Evolutionary conservation across 2,888 invertebrate species (phyloP), one percentile per base, ranked within the genome.

Genomic region (Oscheius sp.): DNA sequence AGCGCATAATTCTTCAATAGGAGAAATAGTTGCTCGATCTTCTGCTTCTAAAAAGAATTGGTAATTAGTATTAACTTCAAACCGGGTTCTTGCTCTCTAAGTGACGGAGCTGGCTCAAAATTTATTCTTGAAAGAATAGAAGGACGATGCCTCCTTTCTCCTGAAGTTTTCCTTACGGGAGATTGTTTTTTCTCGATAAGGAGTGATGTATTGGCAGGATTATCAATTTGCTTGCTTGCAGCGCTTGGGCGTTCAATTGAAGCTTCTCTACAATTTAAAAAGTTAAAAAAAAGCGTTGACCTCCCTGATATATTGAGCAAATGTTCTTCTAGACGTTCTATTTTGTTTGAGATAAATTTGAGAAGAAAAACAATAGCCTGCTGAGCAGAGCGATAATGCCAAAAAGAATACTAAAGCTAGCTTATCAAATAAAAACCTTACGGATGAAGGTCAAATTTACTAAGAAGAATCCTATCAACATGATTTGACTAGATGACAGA

Each of bases 401-500:
- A 77, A 45, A 45, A 77, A 77, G 67, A 77, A 77, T 2, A 75
- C 75, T 75, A 65, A 12, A 69, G 12, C 2, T 25, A 29, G 4
- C 48, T 27, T 1, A 34, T 10, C 29, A 31, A 33, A 5, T 31
- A 17, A 17, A 17, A 3, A 34, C 48, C 23, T n/a, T 34, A 75
- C 73, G 63, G 27, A 77, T 74, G 23, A 77, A 77, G 15, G 69
- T 66, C 23, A 72, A 65, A 34, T 77, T 77, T 8, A 77, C 33
- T 2, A 69, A 53, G 34, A 77, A 77, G 42, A 77, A 77, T 10
- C 77, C 75, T 15, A 77, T 73, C 10, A 77, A 53, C 77, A 77
- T 77, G 0, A 75, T 61, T 48, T 77, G 77, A 48, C 76, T 76
- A 2, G 76, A 76, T 0, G 76, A 76, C 0, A 72, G 45, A 2